phyloP scores from a whole-genome alignment of 1,140 invertebrate species.

The Drosophila insularis region DNA sequence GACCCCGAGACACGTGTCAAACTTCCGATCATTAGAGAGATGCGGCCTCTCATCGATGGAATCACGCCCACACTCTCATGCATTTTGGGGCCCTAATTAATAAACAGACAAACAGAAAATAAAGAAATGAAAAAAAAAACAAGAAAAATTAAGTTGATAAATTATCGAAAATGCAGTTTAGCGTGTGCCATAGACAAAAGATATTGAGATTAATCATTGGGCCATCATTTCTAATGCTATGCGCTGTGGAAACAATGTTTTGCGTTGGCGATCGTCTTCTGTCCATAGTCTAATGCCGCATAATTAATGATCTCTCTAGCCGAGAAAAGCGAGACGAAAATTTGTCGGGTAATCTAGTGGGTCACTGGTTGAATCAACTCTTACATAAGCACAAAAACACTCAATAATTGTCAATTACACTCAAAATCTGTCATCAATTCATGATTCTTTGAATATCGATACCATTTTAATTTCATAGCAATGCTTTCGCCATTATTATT shows the following conservation, averaged over 20 bases:
- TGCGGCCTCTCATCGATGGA: conserved; percentile 34
- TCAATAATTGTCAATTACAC: background rate
- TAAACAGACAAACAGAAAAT: conserved; percentile 67
- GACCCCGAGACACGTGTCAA: conserved; percentile 64
- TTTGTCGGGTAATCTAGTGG: conserved; percentile 52
- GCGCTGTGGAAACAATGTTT: background rate
- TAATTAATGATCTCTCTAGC: conserved; percentile 62
- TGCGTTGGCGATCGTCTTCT: conserved; percentile 64
- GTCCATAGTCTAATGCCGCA: conserved; percentile 54
- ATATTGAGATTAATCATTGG: conserved; percentile 74
- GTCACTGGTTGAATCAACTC: too few relatives aligned
- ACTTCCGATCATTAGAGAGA: conserved; percentile 73
- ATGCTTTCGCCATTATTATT: too few relatives aligned
- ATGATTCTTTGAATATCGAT: too few relatives aligned
- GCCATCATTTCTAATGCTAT: conserved; percentile 38
- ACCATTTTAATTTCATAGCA: too few relatives aligned
- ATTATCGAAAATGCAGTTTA: conserved; percentile 74
- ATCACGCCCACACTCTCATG: conserved; percentile 50
- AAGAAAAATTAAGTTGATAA: conserved; percentile 60
- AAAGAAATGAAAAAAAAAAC: conserved; percentile 4
- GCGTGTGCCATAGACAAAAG: conserved; percentile 68
- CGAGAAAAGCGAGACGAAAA: conserved; percentile 51
- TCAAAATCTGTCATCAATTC: too few relatives aligned
- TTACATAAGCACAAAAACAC: background rate
- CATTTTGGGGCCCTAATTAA: conserved; percentile 62